These are phyloP conservation scores for Hippopotamyrus pictus DNA, from an alignment of 2,797 vertebrate genomes.

Conservation along the genomic window DNA sequence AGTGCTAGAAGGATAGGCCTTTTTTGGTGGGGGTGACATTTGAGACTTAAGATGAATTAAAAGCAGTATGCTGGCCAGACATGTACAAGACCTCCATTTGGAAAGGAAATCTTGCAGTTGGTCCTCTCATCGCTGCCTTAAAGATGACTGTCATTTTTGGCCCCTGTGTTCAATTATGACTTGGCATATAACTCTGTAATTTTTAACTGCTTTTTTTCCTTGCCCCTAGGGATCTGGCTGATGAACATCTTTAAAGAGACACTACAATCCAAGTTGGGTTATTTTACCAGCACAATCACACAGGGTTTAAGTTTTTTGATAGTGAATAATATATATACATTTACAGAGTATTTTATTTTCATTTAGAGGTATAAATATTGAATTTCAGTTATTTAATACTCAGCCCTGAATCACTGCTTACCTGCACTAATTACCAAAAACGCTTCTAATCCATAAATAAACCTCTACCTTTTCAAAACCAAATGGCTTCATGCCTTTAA, in stretches of 20 bases:
- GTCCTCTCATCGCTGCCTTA: background rate
- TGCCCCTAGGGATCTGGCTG: slow-evolving; percentile 3
- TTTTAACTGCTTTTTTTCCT: background rate
- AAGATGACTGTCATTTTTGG: background rate
- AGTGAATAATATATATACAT: background rate
- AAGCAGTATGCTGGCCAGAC: background rate
- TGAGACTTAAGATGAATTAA: background rate
- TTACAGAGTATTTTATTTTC: background rate
- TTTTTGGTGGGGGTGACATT: background rate
- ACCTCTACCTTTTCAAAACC: background rate
- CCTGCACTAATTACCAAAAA: slow-evolving; percentile 1
- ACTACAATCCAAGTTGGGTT: background rate
- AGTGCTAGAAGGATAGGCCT: background rate
- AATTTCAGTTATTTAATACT: background rate
- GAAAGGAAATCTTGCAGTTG: background rate
- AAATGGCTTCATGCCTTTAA: background rate
- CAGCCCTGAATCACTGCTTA: background rate
- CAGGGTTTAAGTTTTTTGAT: background rate
- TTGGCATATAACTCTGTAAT: background rate
- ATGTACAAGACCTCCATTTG: background rate
- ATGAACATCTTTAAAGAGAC: background rate
- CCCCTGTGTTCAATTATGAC: background rate
- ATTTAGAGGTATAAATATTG: background rate
- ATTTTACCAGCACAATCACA: background rate
- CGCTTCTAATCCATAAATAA: background rate